A percentile compares a stretch with the other conserved stretches of the same genome.
phyloP scores from a whole-genome alignment of 2,888 invertebrate genomes.

The Anorthoa munda region DNA sequence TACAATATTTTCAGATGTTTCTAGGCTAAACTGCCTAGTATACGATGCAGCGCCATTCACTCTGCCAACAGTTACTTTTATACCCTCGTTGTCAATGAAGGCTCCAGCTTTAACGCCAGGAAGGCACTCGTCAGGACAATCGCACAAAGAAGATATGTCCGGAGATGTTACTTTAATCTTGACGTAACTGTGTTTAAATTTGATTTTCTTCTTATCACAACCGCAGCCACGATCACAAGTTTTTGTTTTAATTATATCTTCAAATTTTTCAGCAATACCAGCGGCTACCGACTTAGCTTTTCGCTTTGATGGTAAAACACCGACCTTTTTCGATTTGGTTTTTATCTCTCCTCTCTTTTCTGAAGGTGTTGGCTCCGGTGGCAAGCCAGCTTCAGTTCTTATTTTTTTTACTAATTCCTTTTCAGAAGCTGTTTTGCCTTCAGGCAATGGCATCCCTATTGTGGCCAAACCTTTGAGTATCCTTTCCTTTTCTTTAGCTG shows the following conservation, averaged over 20 bases:
- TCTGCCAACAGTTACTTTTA: constrained; percentile 83
- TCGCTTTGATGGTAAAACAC: constrained; percentile 63
- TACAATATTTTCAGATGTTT: constrained; percentile 13
- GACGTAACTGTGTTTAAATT: constrained; percentile 84
- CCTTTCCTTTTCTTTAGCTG: constrained; percentile 72
- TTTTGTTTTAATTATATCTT: constrained; percentile 79
- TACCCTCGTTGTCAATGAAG: constrained; percentile 82
- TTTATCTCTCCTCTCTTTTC: constrained; percentile 72
- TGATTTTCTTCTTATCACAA: constrained; percentile 84
- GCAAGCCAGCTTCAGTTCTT: constrained; percentile 65
- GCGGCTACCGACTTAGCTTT: constrained; percentile 64
- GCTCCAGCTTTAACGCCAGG: constrained; percentile 81
- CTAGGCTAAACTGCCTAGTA: constrained; percentile 42
- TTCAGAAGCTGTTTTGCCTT: constrained; percentile 76
- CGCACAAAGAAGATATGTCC: constrained; percentile 81
- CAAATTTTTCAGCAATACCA: constrained; percentile 70
- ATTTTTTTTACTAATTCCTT: constrained; percentile 74
- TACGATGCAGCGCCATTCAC: constrained; percentile 74
- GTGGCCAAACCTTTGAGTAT: constrained; percentile 73
- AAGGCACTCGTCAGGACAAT: constrained; percentile 82
- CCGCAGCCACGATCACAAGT: constrained; percentile 83
- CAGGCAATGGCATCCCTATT: constrained; percentile 76
- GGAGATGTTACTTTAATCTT: constrained; percentile 85
- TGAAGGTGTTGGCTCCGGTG: constrained; percentile 70
- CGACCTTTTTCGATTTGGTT: constrained; percentile 73